Evolutionary conservation across 2,113 vertebrate genomes (phyloP).

Genomic region (Vulpes lagopus): DNA sequence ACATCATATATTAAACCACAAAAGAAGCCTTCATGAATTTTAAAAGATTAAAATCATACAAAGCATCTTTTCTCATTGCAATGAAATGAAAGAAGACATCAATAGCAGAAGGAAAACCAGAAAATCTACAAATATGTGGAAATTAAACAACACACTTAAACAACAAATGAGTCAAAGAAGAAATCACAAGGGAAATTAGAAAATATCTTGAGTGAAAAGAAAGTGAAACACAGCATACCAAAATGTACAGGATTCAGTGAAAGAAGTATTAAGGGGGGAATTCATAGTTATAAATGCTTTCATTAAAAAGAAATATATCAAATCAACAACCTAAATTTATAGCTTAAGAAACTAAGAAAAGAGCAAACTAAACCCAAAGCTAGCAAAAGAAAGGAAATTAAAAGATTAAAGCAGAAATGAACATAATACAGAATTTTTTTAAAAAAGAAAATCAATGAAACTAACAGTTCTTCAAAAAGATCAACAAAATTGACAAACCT

Average conservation of each 20-base stretch:
- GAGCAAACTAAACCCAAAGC: not conserved
- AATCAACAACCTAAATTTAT: not conserved
- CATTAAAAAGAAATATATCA: not conserved
- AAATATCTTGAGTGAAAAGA: not conserved
- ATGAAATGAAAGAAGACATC: not conserved
- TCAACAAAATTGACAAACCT: not conserved
- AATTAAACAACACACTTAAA: not conserved
- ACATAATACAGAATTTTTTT: not conserved
- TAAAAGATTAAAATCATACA: not conserved
- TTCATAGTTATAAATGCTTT: not conserved
- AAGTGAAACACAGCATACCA: not conserved
- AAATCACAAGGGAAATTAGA: not conserved
- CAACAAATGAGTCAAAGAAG: not conserved
- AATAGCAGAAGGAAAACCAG: not conserved
- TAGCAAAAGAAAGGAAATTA: not conserved
- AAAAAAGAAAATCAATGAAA: not conserved
- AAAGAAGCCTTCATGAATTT: constrained; percentile 7
- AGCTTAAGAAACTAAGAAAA: not conserved
- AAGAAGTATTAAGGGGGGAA: not conserved
- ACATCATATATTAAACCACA: not conserved
- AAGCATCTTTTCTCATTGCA: not conserved
- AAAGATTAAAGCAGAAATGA: not conserved
- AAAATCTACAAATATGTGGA: not conserved
- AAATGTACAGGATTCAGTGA: not conserved
- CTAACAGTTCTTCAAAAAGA: constrained; percentile 11